Conservation (phyloP, 2,797 vertebrate species). For the Luscinia luscinia region DNA sequence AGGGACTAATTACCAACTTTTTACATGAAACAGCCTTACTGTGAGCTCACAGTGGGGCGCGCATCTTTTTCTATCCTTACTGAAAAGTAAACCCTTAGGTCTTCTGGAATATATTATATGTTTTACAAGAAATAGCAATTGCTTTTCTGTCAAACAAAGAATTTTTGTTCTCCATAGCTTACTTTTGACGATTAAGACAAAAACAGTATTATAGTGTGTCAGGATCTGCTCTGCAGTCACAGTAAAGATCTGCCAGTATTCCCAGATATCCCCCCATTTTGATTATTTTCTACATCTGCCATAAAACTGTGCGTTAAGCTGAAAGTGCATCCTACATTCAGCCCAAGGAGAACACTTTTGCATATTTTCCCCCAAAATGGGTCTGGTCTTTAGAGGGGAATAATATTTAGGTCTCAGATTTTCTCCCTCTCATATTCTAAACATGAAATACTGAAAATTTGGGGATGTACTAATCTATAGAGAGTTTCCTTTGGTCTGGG, state of each 20-base stretch:
- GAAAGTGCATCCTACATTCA: conserved; percentile 45
- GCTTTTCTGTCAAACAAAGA: conserved; percentile 72
- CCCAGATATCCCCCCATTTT: not conserved
- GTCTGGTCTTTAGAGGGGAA: conserved; percentile 72
- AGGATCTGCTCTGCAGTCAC: conserved; percentile 25
- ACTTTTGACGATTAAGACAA: conserved; percentile 69
- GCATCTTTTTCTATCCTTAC: conserved; percentile 78
- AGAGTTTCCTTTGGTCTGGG: conserved; percentile 46
- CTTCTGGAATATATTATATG: conserved; percentile 90
- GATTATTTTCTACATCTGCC: conserved; percentile 11
- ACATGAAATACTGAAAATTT: conserved; percentile 39
- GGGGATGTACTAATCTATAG: conserved; percentile 39
- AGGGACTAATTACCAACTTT: conserved; percentile 99
- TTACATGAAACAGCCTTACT: conserved; percentile 89
- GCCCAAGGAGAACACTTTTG: conserved; percentile 52
- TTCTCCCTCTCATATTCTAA: conserved; percentile 50
- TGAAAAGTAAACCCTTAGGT: conserved; percentile 94
- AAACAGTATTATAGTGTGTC: conserved; percentile 14
- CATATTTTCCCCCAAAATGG: conserved; percentile 70
- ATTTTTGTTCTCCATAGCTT: conserved; percentile 58
- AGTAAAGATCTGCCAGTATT: not conserved
- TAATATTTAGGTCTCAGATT: conserved; percentile 70
- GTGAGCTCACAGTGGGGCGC: conserved; percentile 80
- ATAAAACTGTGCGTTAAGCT: conserved; percentile 26
- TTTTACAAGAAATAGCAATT: conserved; percentile 84